Base-by-base conservation (phyloP, 2,797 vertebrate genomes). In the Eleutherodactylus coqui region DNA sequence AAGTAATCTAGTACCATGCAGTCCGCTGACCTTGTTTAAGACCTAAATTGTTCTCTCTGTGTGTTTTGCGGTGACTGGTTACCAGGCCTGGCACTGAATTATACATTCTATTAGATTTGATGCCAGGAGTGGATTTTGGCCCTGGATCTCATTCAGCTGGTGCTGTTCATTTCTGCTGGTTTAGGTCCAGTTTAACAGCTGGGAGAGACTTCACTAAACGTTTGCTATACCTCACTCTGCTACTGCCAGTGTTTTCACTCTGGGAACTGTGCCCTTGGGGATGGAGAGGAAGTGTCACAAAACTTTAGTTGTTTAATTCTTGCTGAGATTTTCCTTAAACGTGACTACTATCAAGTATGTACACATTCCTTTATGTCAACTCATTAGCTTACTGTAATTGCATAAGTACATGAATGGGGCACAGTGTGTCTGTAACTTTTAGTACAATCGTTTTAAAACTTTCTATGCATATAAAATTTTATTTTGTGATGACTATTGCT, bases 151-250 rank as follows among this genome's bases (percentile, higher is more conserved):
- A 24, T 82, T 73, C 67, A 70, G 69, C 41, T 75, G 69, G n/a
- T 73, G 36, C 69, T 83, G 32, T 83, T 83, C 51, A 73, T 53
- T 55, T 29, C 47, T 43, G 14, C 13, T 70, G 69, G 51, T 73
- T 73, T 69, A 29, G 81, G 55, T 83, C 64, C 49, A 32, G 36
- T 21, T 38, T 21, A 82, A 58, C 67, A 73, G 49, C 69, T 82
- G 67, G 81, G 53, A 58, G 36, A 55, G 27, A 58, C 32, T 36
- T 27, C 36, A 41, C 19, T 24, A 5, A 79, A 24, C 21, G 38
- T 62, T 16, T 60, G 10, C 34, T 21, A 43, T 29, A 36, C 41
- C 41, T 45, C 41, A 47, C 27, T 19, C 41, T 34, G 58, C 41
- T 45, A 45, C 32, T 41, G 21, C 58, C 29, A 64, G 7, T 47